Base-by-base conservation (phyloP, 1,140 invertebrate genomes). In the Drosophila lacteicornis region DNA sequence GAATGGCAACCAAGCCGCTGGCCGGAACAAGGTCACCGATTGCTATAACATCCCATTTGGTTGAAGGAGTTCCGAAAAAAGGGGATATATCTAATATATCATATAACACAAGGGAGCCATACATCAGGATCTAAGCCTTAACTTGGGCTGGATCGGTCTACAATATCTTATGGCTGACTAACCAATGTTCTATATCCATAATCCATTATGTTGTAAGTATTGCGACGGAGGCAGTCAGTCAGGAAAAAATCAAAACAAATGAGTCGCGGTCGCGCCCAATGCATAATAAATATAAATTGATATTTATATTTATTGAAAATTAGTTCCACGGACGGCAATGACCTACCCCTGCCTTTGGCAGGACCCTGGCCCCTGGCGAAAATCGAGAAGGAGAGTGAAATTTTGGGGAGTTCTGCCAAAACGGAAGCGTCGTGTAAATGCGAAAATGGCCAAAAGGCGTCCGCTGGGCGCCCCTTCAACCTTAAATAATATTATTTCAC, bases 281-380 rank as follows among this genome's bases (percentile, higher is more conserved):
- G 22, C 61, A 53, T 76, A 76, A 76, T 76, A 76, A 76, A 76
- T 76, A 83, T 62, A 83, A 83, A 83, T 83, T 70, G 75, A 61
- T 84, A 58, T 75, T 80, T 50, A 59, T 69, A 76, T 80, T 80
- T 56, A 83, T 84, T 80, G 78, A 59, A 84, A 83, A 84, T 83
- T 80, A 77, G 66, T 60, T 76, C 15, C 45, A 75, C 45, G 62
- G 58, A 75, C 63, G 57, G 57, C 67, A 63, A 82, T 77, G 58
- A 77, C 79, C 53, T 25, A n/a, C 53, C 53, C 15, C 75, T 4
- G 43, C 65, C 42, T 36, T 49, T 42, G 30, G 7, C 15, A 59
- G 62, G 22, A 25, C 45, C 42, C 59, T 60, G 55, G 50, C 53
- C 19, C 42, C 43, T 27, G 17, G 22, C 22, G 47, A 9, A 51